Conservation (phyloP, 2,888 invertebrate species). For the Cecidostiba fungosa region DNA sequence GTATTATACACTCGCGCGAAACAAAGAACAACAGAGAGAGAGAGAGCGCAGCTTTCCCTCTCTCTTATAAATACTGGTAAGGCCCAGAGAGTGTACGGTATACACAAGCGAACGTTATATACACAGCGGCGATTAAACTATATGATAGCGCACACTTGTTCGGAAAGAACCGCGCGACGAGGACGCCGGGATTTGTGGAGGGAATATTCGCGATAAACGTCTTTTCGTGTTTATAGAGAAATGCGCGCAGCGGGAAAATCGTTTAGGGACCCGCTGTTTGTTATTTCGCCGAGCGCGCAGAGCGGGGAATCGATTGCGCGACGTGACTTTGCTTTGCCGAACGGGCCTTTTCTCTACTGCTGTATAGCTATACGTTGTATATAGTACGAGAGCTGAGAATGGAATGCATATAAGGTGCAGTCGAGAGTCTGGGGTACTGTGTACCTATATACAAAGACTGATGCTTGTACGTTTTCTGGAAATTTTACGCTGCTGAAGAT, state of each 20-base stretch:
- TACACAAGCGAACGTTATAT: too few species aligned
- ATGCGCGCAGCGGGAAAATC: not conserved
- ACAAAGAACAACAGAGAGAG: not conserved
- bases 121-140: not conserved
- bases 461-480: too few species aligned
- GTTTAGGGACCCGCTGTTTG: constrained; percentile 6
- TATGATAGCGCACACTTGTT: not conserved
- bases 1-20: not conserved
- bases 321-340: not conserved
- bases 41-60: not conserved
- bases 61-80: not conserved
- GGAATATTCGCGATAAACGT: constrained; percentile 6
- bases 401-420: not conserved
- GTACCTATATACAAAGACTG: not conserved
- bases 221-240: not conserved
- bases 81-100: not conserved
- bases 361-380: too few species aligned
- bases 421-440: not conserved
- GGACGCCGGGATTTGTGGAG: not conserved
- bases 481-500: not conserved
- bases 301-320: not conserved
- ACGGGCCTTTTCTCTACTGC: not conserved
- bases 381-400: not conserved
- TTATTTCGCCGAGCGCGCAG: not conserved
- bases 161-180: not conserved